phyloP scores from a whole-genome alignment of 1,140 invertebrate genomes.

The Drosophila navojoa region DNA sequence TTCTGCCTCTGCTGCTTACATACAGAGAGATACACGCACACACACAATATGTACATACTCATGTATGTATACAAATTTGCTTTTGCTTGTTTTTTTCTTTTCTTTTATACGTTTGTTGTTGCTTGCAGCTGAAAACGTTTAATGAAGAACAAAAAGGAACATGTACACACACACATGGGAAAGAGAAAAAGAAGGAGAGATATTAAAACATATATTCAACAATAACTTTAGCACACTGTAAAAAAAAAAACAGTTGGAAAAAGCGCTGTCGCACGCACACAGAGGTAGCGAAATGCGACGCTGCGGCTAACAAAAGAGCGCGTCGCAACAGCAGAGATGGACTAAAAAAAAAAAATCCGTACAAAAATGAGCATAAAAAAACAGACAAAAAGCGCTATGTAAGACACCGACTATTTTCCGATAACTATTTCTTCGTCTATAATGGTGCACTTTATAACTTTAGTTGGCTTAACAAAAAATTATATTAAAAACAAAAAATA shows the following conservation, averaged over 20 bases:
- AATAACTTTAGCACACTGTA: conserved; percentile 46
- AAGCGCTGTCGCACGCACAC: conserved; percentile 32
- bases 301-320: conserved; percentile 52
- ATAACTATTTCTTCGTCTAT: conserved; percentile 24
- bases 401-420: conserved; percentile 28
- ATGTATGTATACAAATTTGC: conserved; percentile 29
- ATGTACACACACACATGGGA: conserved; percentile 9
- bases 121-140: conserved; percentile 22
- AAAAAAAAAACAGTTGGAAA: conserved; percentile 10
- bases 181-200: conserved; percentile 11
- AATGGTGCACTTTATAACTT: conserved; percentile 22
- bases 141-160: conserved; percentile 19
- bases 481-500: conserved; percentile 18
- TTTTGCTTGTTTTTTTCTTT: conserved; percentile 27
- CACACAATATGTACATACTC: conserved; percentile 14
- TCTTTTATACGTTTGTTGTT: conserved; percentile 35
- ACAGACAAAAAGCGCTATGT: conserved; percentile 16
- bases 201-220: conserved; percentile 47
- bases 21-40: conserved; percentile 10
- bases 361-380: conserved; percentile 29
- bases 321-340: conserved; percentile 47
- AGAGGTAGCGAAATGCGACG: conserved; percentile 19
- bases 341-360: conserved; percentile 32
- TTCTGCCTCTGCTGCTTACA: conserved; percentile 24
- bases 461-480: conserved; percentile 8